These are phyloP conservation scores for Erithacus rubecula DNA, from an alignment of 2,797 vertebrate genomes.

Conservation along the genomic window DNA sequence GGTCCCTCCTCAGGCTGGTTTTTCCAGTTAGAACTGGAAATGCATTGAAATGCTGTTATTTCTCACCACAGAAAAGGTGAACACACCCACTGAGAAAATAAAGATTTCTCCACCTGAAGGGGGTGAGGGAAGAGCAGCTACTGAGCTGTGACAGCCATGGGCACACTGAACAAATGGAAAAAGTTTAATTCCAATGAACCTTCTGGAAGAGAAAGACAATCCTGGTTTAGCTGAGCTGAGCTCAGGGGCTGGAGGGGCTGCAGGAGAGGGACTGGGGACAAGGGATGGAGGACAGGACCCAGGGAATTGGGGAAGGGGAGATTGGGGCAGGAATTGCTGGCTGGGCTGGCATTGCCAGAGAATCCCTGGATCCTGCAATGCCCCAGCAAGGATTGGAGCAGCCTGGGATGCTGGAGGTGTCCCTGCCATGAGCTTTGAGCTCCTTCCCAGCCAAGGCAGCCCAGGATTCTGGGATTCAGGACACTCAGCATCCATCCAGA, in stretches of 20 bases:
- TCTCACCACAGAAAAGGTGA: background rate
- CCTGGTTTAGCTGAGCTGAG: background rate
- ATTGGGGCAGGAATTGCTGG: background rate
- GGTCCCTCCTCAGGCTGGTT: background rate
- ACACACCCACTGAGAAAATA: fast-evolving
- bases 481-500: too few relatives aligned
- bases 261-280: background rate
- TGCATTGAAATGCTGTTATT: background rate
- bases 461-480: too few relatives aligned
- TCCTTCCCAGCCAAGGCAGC: too few relatives aligned
- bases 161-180: fast-evolving
- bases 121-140: background rate
- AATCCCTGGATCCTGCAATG: too few relatives aligned
- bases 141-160: fast-evolving
- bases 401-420: too few relatives aligned
- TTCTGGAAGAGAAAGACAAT: background rate
- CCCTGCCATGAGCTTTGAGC: too few relatives aligned
- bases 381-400: too few relatives aligned
- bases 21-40: background rate
- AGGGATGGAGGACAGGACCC: fast-evolving
- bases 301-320: background rate
- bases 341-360: background rate
- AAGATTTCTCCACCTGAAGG: background rate
- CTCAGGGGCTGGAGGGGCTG: background rate
- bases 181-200: background rate